Percentiles rank a stretch among this genome's conserved stretches.
phyloP scores from a whole-genome alignment of 1,140 invertebrate species.

The Philotrypesis tridentata region DNA sequence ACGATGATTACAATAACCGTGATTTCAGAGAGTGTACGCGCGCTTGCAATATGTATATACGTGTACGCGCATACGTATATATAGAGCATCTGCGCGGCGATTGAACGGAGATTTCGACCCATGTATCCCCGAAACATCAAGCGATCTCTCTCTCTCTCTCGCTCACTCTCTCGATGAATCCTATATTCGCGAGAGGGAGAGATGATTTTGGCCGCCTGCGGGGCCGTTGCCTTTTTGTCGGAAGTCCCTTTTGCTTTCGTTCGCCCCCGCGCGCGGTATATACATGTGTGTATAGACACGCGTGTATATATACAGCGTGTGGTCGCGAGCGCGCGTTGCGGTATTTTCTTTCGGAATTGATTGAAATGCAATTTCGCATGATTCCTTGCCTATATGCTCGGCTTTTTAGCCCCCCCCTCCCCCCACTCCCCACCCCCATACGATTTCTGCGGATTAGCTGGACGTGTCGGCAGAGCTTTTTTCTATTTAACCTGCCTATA shows the following conservation, averaged over 20 bases:
- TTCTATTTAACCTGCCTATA: no score
- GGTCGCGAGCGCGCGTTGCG: not conserved
- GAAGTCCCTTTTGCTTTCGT: constrained; percentile 35
- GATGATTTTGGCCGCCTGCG: not conserved
- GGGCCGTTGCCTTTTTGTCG: constrained; percentile 16
- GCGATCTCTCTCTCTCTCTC: no score
- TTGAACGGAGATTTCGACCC: constrained; percentile 4
- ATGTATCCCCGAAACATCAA: not conserved
- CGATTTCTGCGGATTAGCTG: not conserved
- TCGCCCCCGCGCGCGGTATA: not conserved
- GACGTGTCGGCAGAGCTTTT: not conserved
- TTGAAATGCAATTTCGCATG: constrained; percentile 30
- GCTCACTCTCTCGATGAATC: not conserved
- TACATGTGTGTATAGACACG: no score
- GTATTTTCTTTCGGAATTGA: constrained; percentile 36
- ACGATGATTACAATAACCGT: constrained; percentile 46
- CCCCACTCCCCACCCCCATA: no score
- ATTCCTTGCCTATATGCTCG: not conserved
- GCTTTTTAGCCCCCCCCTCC: not conserved
- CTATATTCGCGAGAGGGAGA: not conserved
- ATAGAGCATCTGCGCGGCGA: not conserved
- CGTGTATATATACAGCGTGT: not conserved
- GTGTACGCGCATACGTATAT: not conserved
- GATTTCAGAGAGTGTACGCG: constrained; percentile 12
- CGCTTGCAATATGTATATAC: not conserved